A percentile compares a stretch with the other conserved stretches of the same genome.
Conservation (phyloP, 2,888 invertebrate genomes). For the Rhabditophanes sp. region DNA sequence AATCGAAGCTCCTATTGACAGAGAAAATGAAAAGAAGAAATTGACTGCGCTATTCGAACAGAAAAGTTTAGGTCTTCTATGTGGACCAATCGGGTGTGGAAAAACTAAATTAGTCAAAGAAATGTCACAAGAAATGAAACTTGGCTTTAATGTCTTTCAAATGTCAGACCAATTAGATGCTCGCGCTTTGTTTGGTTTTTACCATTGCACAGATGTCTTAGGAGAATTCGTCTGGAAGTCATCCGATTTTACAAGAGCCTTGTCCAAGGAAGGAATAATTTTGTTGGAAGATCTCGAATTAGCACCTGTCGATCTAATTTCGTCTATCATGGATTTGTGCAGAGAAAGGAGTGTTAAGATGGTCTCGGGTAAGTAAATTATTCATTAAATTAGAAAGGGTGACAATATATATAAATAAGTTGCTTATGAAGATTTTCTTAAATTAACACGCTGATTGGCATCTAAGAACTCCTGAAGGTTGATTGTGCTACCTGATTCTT, state of each 20-base stretch:
- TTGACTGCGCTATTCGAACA: no score
- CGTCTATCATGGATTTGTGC: constrained; percentile 19
- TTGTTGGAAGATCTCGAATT: constrained; percentile 85
- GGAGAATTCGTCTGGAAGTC: constrained; percentile 94
- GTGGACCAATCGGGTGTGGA: constrained; percentile 84
- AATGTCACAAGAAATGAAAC: constrained; percentile 26
- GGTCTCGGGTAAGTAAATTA: constrained; percentile 46
- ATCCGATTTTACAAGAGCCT: constrained; percentile 25
- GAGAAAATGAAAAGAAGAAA: no score
- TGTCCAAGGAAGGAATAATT: constrained; percentile 45
- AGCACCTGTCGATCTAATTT: constrained; percentile 74
- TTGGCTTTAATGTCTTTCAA: constrained; percentile 66
- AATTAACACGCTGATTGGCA: no score
- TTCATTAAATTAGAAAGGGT: no score
- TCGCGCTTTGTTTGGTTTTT: constrained; percentile 67
- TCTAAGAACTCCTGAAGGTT: no score
- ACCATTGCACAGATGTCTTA: constrained; percentile 82
- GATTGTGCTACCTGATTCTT: no score
- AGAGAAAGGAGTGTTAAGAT: constrained; percentile 54
- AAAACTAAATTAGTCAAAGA: constrained; percentile 74
- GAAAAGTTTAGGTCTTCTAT: no score
- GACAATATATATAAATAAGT: constrained; percentile 6
- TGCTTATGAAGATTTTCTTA: no score
- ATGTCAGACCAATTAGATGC: constrained; percentile 91
- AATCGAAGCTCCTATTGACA: no score